Evolutionary conservation across 2,888 invertebrate species (phyloP).

Genomic region (Smittia sp.): DNA sequence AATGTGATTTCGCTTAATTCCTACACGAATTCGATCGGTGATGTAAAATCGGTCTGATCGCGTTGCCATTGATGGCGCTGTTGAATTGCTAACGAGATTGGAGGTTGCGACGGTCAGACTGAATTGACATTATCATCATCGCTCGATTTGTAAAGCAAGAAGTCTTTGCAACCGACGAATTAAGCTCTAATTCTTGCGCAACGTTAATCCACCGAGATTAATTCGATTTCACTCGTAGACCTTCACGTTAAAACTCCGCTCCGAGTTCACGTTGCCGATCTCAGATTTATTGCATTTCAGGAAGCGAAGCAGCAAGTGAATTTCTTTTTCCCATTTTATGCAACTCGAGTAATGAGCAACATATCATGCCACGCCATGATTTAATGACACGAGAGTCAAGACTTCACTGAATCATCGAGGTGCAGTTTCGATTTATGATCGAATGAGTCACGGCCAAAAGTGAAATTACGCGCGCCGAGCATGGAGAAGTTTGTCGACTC

Average conservation of each 20-base stretch:
- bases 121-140: background rate
- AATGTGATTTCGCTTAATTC: background rate
- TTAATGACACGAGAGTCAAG: background rate
- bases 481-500: background rate
- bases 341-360: background rate
- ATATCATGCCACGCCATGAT: background rate
- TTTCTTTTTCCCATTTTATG: conserved; percentile 9
- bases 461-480: background rate
- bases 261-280: background rate
- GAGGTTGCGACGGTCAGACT: background rate
- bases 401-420: background rate
- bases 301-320: conserved; percentile 6
- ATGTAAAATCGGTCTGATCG: background rate
- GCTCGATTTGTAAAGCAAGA: background rate
- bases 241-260: too few relatives aligned
- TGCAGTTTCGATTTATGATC: background rate
- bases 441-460: background rate
- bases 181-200: background rate
- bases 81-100: background rate
- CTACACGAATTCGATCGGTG: conserved; percentile 12
- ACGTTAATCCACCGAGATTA: background rate
- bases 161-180: too few relatives aligned
- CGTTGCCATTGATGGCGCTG: conserved; percentile 8
- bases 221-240: background rate
- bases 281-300: background rate